Evolutionary conservation across 2,113 vertebrate species (phyloP).

Genomic region (Beaufortia kweichowensis): DNA sequence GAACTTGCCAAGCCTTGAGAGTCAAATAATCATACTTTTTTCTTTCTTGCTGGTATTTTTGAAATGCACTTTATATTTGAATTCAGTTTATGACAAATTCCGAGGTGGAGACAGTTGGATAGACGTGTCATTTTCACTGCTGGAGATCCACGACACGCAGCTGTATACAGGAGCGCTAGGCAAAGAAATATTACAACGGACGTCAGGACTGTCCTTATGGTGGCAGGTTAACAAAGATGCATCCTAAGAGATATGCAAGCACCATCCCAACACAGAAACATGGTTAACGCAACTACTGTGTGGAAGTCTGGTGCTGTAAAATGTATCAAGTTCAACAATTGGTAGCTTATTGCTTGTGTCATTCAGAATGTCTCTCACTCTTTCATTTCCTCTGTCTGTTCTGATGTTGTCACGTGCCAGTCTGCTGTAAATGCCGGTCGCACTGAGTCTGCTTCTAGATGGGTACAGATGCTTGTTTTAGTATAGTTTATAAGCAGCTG

Average conservation of each 20-base stretch:
- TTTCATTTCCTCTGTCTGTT: constrained; percentile 23
- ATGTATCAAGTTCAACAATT: constrained; percentile 5
- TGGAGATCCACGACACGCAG: not conserved
- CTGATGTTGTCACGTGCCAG: constrained; percentile 1
- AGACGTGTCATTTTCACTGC: not conserved
- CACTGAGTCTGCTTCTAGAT: not conserved
- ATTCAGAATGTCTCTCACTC: not conserved
- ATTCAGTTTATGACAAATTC: constrained; percentile 65
- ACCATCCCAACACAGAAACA: not conserved
- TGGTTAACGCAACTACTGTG: not conserved
- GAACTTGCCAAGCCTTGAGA: constrained; percentile 48
- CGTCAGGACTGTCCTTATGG: not conserved
- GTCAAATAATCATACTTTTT: constrained; percentile 44
- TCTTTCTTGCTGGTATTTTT: constrained; percentile 58
- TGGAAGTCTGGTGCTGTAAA: not conserved
- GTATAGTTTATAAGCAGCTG: not conserved
- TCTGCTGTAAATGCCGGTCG: not conserved
- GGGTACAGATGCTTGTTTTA: not conserved
- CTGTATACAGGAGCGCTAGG: not conserved
- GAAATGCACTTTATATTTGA: constrained; percentile 79
- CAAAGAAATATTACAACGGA: not conserved
- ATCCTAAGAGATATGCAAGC: constrained; percentile 23
- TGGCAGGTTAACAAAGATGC: not conserved
- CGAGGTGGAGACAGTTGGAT: constrained; percentile 55
- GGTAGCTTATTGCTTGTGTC: not conserved